Evolutionary conservation across 2,113 vertebrate genomes (phyloP).

Genomic region (Pseudopipra pipra): DNA sequence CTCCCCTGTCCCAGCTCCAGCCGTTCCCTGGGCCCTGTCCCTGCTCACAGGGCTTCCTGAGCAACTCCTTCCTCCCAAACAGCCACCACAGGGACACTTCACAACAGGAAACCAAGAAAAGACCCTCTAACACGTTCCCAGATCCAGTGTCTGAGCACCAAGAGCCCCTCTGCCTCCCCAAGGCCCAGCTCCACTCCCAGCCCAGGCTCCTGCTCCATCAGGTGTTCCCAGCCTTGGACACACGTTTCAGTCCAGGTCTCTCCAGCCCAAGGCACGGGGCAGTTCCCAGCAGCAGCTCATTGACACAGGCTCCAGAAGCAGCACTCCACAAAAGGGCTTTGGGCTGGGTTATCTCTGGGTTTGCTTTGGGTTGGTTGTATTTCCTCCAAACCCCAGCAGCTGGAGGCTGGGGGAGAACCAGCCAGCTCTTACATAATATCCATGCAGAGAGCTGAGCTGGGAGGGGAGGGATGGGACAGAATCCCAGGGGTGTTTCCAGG

Average conservation of each 20-base stretch:
- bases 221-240: neutral
- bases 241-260: neutral
- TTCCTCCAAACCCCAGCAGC: neutral
- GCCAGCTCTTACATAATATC: conserved; percentile 58
- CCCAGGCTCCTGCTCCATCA: neutral
- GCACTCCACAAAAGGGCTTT: neutral
- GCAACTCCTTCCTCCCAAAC: neutral
- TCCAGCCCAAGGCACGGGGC: neutral
- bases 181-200: neutral
- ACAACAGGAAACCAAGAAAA: neutral
- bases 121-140: rapidly evolving
- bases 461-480: neutral
- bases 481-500: neutral
- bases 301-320: neutral
- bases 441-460: neutral
- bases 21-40: rapidly evolving
- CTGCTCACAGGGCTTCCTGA: neutral
- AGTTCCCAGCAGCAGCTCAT: neutral
- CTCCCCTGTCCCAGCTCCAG: neutral
- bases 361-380: neutral
- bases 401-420: neutral
- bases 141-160: rapidly evolving
- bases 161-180: neutral
- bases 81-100: neutral
- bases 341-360: too few relatives aligned